Evolutionary conservation across 2,113 vertebrate species (phyloP).

Genomic region (Oreochromis aureus): DNA sequence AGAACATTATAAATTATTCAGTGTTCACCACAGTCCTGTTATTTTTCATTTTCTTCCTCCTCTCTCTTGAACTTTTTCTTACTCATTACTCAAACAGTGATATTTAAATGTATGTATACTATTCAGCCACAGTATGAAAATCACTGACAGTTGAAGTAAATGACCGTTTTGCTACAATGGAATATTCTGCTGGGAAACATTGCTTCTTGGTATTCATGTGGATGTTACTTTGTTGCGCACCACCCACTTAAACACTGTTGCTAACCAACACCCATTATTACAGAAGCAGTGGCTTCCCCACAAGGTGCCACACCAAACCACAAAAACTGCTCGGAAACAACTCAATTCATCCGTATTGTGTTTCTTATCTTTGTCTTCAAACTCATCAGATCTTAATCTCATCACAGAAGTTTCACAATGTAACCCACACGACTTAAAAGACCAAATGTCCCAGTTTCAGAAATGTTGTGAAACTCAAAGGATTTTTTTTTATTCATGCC

Average conservation of each 20-base stretch:
- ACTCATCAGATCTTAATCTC: neutral
- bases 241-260: neutral
- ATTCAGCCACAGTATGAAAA: neutral
- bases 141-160: neutral
- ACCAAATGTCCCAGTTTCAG: neutral
- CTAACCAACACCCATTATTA: neutral
- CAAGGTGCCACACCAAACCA: neutral
- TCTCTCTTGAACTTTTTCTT: neutral
- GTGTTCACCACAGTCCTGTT: neutral
- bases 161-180: neutral
- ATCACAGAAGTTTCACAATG: neutral
- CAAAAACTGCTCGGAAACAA: neutral
- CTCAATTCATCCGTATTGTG: neutral
- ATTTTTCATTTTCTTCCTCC: neutral
- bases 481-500: neutral
- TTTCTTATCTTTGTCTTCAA: neutral
- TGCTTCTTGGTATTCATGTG: neutral
- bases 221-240: neutral
- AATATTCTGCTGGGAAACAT: neutral
- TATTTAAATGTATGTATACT: neutral
- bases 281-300: neutral
- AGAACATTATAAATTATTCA: neutral
- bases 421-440: neutral
- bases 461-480: neutral
- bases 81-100: neutral